These are phyloP conservation scores for Apis laboriosa DNA, from an alignment of 1,140 invertebrate genomes.

Conservation along the genomic window DNA sequence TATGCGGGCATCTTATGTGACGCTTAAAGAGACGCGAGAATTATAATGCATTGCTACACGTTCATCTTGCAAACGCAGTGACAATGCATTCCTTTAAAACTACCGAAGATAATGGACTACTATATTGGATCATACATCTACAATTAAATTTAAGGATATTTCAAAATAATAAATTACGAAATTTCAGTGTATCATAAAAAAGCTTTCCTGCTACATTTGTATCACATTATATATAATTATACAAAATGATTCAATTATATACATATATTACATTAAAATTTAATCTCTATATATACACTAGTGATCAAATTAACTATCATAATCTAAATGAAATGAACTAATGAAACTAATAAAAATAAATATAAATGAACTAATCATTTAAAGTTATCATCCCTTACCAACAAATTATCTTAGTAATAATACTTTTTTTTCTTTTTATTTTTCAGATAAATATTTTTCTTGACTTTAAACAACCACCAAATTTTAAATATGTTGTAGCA, in stretches of 20 bases:
- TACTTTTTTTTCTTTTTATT: background rate
- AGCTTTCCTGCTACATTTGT: background rate
- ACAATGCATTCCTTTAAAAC: slow-evolving; percentile 20
- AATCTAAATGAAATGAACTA: no score
- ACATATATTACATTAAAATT: no score
- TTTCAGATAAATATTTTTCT: no score
- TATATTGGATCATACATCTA: background rate
- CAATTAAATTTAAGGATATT: background rate
- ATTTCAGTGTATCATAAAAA: background rate
- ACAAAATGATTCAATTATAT: background rate
- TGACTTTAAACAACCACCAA: background rate
- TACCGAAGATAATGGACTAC: slow-evolving; percentile 31
- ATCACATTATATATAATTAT: background rate
- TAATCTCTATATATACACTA: no score
- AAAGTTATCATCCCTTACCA: background rate
- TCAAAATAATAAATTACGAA: background rate
- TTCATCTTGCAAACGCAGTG: background rate
- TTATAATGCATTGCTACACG: slow-evolving; percentile 36
- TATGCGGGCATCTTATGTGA: background rate
- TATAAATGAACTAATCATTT: no score
- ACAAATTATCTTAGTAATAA: background rate
- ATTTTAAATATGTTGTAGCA: background rate
- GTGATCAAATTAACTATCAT: no score
- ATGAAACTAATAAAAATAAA: no score
- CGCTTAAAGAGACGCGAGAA: slow-evolving; percentile 36